Conservation (phyloP, 2,888 invertebrate species). For the Limenitis camilla region DNA sequence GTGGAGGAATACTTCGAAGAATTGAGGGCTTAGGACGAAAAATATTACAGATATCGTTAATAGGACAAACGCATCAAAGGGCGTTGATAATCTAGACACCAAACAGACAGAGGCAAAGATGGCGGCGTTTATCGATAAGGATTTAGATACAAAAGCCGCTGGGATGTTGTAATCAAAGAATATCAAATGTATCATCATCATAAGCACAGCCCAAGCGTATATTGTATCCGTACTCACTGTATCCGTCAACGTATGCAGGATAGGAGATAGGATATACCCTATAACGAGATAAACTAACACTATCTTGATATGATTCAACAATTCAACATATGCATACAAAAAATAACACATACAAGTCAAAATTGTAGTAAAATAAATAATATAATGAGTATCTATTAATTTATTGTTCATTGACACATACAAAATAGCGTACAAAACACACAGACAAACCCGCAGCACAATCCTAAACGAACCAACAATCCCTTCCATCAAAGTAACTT, state of each 20-base stretch:
- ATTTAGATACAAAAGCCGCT: slow-evolving; percentile 91
- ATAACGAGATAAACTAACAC: slow-evolving; percentile 87
- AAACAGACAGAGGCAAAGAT: slow-evolving; percentile 96
- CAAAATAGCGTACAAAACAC: slow-evolving; percentile 81
- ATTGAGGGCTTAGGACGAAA: slow-evolving; percentile 91
- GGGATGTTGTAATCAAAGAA: slow-evolving; percentile 94
- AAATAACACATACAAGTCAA: slow-evolving; percentile 78
- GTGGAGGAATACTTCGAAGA: slow-evolving; percentile 78
- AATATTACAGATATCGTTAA: slow-evolving; percentile 91
- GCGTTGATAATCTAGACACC: slow-evolving; percentile 90
- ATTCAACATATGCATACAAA: slow-evolving; percentile 62
- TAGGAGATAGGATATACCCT: slow-evolving; percentile 92
- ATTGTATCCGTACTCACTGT: slow-evolving; percentile 98
- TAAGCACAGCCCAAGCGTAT: slow-evolving; percentile 91
- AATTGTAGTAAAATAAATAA: slow-evolving; percentile 74
- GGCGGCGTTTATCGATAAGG: slow-evolving; percentile 94
- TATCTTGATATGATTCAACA: slow-evolving; percentile 81
- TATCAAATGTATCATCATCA: slow-evolving; percentile 90
- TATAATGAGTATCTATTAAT: slow-evolving; percentile 76
- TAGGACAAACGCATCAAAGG: slow-evolving; percentile 90
- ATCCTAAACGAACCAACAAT: slow-evolving; percentile 84
- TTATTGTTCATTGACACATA: slow-evolving; percentile 83
- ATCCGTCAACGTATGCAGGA: slow-evolving; percentile 94
- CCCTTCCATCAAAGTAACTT: slow-evolving; percentile 81
- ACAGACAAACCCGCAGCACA: slow-evolving; percentile 85